Conservation (phyloP, 2,797 vertebrate genomes). For the Distichodus sexfasciatus region DNA sequence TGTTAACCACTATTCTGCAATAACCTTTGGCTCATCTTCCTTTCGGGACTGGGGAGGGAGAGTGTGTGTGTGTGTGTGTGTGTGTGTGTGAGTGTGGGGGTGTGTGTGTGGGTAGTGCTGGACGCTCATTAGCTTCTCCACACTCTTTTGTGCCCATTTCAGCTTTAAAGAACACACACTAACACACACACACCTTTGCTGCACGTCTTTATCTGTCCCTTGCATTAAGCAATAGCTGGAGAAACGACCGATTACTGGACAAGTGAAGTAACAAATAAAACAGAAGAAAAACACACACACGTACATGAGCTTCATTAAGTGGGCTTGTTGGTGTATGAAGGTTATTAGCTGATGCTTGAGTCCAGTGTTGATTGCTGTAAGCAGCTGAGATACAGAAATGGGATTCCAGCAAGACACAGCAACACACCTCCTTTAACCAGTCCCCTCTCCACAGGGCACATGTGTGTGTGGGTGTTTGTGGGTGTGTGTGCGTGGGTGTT, state of each 20-base stretch:
- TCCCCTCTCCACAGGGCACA: slow-evolving; percentile 16
- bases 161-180: not conserved
- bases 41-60: not conserved
- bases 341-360: slow-evolving; percentile 14
- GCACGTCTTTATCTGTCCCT: slow-evolving; percentile 20
- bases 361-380: not conserved
- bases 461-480: slow-evolving; percentile 8
- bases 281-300: not conserved
- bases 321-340: not conserved
- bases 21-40: slow-evolving; percentile 37
- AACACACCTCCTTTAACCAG: too few species aligned
- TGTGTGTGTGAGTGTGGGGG: too few species aligned
- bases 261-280: not conserved
- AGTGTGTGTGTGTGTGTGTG: slow-evolving; percentile 9
- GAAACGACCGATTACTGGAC: not conserved
- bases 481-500: slow-evolving; percentile 7
- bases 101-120: too few species aligned
- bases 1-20: slow-evolving; percentile 46
- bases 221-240: slow-evolving; percentile 17
- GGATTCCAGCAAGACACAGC: slow-evolving; percentile 2
- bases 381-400: not conserved
- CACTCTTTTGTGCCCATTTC: slow-evolving; percentile 38
- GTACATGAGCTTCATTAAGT: slow-evolving; percentile 7
- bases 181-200: not conserved
- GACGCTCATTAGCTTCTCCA: slow-evolving; percentile 24